These are phyloP conservation scores for Saccopteryx leptura DNA, from an alignment of 2,113 vertebrate species.

Conservation along the genomic window DNA sequence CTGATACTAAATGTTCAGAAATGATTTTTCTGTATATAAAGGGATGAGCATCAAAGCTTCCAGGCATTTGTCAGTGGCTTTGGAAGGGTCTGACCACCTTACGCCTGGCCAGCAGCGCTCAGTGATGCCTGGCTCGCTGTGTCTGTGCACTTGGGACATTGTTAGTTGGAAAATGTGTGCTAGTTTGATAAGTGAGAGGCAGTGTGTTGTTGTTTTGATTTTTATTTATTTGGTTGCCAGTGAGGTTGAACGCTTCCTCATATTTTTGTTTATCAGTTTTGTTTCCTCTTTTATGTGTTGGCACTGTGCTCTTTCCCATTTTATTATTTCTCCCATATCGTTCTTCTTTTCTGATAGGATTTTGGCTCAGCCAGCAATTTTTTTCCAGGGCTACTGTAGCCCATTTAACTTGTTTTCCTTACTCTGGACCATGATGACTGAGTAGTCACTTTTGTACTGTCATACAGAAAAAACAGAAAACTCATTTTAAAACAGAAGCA, in stretches of 20 bases:
- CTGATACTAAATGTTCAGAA: not conserved
- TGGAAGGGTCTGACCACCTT: not conserved
- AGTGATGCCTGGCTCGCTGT: not conserved
- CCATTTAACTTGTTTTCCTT: not conserved
- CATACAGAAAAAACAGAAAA: slow-evolving; percentile 1
- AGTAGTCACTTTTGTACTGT: not conserved
- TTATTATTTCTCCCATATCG: not conserved
- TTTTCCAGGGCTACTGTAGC: not conserved
- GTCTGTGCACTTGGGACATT: not conserved
- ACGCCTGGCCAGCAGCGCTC: not conserved
- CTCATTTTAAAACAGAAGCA: not conserved
- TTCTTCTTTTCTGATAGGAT: slow-evolving; percentile 2
- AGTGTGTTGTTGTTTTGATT: slow-evolving; percentile 83
- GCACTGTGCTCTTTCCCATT: slow-evolving; percentile 9
- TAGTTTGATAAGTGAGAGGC: slow-evolving; percentile 39
- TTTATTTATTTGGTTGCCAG: slow-evolving; percentile 80
- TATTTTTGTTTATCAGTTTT: slow-evolving; percentile 75
- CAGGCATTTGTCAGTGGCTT: not conserved
- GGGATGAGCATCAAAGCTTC: not conserved
- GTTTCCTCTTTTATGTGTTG: slow-evolving; percentile 74
- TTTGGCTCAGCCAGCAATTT: not conserved
- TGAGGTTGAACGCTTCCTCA: slow-evolving; percentile 72
- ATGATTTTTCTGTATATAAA: not conserved
- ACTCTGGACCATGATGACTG: not conserved
- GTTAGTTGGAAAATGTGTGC: slow-evolving; percentile 60